Evolutionary conservation across 2,113 vertebrate genomes (phyloP).

Genomic region (Podocnemis expansa): DNA sequence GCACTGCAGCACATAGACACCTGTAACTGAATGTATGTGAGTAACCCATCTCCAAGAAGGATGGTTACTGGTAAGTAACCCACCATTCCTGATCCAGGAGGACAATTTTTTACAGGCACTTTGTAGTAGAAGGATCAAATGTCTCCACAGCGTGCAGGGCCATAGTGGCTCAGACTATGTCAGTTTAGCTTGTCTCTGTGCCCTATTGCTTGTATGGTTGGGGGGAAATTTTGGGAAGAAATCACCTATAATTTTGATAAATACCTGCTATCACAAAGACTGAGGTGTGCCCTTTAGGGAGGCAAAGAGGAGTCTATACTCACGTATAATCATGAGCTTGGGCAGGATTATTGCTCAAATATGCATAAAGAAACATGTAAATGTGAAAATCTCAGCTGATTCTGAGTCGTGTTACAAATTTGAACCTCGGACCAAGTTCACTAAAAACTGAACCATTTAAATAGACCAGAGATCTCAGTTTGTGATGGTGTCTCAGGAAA

Average conservation of each 20-base stretch:
- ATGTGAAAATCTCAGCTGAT: background rate
- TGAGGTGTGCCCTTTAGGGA: conserved; percentile 21
- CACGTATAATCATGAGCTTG: fast-evolving
- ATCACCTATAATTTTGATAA: conserved; percentile 10
- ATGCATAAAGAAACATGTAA: background rate
- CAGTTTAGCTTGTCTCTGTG: background rate
- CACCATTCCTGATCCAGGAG: background rate
- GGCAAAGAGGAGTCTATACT: background rate
- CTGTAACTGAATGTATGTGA: too few relatives aligned
- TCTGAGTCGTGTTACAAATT: background rate
- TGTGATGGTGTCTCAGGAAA: background rate
- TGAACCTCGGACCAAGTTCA: background rate
- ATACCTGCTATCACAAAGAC: background rate
- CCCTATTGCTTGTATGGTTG: background rate
- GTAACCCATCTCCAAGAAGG: too few relatives aligned
- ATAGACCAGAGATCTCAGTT: background rate
- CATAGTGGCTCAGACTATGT: background rate
- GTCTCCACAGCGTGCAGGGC: background rate
- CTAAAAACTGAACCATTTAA: background rate
- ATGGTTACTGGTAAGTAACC: too few relatives aligned
- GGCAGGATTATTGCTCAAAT: background rate
- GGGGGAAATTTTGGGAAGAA: background rate
- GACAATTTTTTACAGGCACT: background rate
- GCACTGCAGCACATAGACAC: too few relatives aligned
- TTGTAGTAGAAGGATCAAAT: background rate